Evolutionary conservation across 2,113 vertebrate species (phyloP), one percentile per base, ranked within the genome.

Genomic region (Prunella fulvescens): DNA sequence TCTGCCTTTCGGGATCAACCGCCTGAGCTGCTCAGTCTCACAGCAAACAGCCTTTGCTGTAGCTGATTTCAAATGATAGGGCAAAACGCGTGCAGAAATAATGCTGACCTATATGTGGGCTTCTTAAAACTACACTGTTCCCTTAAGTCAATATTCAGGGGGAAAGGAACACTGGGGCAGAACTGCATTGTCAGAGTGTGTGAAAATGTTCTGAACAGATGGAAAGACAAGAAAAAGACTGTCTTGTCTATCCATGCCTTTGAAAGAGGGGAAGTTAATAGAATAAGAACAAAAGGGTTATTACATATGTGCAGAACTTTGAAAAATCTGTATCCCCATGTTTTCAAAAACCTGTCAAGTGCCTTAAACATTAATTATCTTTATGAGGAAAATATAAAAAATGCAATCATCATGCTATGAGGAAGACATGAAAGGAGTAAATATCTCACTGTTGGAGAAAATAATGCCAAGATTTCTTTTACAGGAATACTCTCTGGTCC

Each of bases 51-150:
- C 35, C 76, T 94, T 85, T 74, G 79, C 85, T 50, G n/a, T 14
- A 51, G 93, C 86, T 95, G 81, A 95, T 95, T 96, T 81, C 92
- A 92, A 89, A 57, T 69, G 95, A 93, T 54, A 81, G 39, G 78
- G 91, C 70, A 94, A 96, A 73, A 71, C 39, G 60, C 72, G 96
- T 67, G 89, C 81, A 87, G 95, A 96, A 97, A 89, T 85, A 85
- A 71, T 28, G 92, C 87, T 95, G 95, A 94, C 96, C 94, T 94
- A 47, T 76, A 76, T 88, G 72, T 11, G 89, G 92, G 91, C 95
- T 96, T 94, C 95, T 92, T 42, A 83, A 77, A 77, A 83, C 86
- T 94, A 39, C 3, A 2, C 85, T 94, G 77, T 88, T 94, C 84
- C 12, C 90, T 97, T 69, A 76, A 95, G 91, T 95, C 92, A 76